phyloP scores from a whole-genome alignment of 2,888 invertebrate genomes.

The Nineta flava region DNA sequence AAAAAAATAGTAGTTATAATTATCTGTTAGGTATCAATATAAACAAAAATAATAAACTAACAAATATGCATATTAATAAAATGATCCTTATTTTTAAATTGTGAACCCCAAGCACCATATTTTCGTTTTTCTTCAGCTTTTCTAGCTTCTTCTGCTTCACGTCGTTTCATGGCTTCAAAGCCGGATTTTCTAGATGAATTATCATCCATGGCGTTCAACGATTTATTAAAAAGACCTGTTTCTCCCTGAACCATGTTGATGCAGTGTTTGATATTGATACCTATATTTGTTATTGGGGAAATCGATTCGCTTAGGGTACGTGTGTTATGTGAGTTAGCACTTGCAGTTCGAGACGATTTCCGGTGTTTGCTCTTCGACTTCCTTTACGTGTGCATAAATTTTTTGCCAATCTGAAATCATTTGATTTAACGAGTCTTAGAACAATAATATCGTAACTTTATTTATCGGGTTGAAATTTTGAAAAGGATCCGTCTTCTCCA shows the following conservation, averaged over 20 bases:
- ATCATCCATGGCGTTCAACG: conserved; percentile 15
- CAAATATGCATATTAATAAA: conserved; percentile 56
- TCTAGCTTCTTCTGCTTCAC: conserved; percentile 21
- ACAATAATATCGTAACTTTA: too few species aligned
- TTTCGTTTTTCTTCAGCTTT: conserved; percentile 20
- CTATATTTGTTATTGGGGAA: too few species aligned
- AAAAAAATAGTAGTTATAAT: too few species aligned
- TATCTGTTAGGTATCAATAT: too few species aligned
- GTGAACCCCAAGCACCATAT: conserved; percentile 51
- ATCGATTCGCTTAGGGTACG: conserved; percentile 50
- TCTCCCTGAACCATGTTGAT: conserved; percentile 26
- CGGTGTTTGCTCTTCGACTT: conserved; percentile 71
- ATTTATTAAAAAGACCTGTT: neutral
- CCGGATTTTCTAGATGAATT: conserved; percentile 23
- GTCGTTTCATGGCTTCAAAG: conserved; percentile 22
- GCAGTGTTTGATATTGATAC: neutral
- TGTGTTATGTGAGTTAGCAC: conserved; percentile 71
- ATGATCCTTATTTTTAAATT: conserved; percentile 56
- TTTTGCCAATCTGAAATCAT: conserved; percentile 54
- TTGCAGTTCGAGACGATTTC: conserved; percentile 68
- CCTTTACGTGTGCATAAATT: conserved; percentile 68
- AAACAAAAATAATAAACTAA: conserved; percentile 10
- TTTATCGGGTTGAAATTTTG: too few species aligned
- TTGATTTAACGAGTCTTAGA: neutral
- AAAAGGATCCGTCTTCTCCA: too few species aligned